Conservation (phyloP, 2,888 invertebrate genomes). For the Metacarcinus magister region DNA sequence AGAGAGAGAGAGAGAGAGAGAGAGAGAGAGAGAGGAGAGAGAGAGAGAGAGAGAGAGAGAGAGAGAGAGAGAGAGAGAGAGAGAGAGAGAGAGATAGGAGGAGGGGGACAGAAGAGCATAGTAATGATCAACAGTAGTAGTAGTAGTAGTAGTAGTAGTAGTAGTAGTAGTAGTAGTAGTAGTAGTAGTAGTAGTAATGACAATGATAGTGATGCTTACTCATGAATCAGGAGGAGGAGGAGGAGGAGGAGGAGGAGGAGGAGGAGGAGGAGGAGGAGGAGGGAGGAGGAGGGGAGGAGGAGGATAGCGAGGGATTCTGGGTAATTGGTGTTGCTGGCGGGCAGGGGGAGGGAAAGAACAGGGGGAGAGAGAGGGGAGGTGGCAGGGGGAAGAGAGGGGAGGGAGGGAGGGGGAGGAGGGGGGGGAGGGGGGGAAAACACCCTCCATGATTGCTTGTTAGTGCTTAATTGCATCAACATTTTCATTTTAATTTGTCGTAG, state of each 20-base stretch:
- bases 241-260: not conserved
- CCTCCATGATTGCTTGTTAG: constrained; percentile 34
- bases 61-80: constrained; percentile 47
- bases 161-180: constrained; percentile 45
- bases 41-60: constrained; percentile 48
- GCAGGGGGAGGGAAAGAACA: not conserved
- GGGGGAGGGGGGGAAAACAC: not conserved
- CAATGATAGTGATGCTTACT: not conserved
- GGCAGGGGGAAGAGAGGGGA: not conserved
- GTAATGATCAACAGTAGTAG: not conserved
- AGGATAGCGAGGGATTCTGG: constrained; percentile 1
- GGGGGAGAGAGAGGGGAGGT: not conserved
- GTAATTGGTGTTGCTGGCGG: not conserved
- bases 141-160: not conserved
- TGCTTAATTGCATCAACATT: constrained; percentile 52
- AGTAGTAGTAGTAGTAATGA: not conserved
- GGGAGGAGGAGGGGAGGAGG: not conserved
- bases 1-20: constrained; percentile 27
- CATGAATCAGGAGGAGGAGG: not conserved
- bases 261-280: not conserved
- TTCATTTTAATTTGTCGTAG: constrained; percentile 38
- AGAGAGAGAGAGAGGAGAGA: constrained; percentile 45
- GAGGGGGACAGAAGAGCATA: not conserved
- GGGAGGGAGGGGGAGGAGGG: not conserved
- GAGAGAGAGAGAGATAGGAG: constrained; percentile 27